Evolutionary conservation across 1,140 invertebrate genomes (phyloP).

Genomic region (Drosophila asahinai): DNA sequence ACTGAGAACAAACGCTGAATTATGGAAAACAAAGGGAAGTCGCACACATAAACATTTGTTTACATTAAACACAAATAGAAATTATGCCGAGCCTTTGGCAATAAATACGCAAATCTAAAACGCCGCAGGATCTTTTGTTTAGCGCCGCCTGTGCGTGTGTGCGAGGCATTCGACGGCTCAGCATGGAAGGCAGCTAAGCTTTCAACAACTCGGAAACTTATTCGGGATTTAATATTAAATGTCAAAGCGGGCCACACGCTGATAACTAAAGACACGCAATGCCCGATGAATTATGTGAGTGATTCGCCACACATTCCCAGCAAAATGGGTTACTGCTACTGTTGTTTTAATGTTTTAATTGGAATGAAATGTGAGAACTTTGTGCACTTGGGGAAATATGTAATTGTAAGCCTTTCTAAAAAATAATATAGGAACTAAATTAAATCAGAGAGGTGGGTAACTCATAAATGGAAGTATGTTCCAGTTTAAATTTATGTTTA

Average conservation of each 20-base stretch:
- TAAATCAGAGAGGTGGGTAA: neutral
- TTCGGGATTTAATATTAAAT: constrained; percentile 57
- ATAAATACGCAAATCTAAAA: constrained; percentile 77
- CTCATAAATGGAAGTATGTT: too few species aligned
- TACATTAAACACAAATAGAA: constrained; percentile 43
- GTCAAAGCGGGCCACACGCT: constrained; percentile 38
- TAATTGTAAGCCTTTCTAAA: too few species aligned
- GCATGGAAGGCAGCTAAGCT: constrained; percentile 55
- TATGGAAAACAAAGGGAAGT: constrained; percentile 53
- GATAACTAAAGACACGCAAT: constrained; percentile 24
- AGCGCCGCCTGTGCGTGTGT: constrained; percentile 31
- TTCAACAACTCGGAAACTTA: constrained; percentile 75
- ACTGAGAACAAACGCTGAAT: constrained; percentile 57
- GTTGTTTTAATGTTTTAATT: constrained; percentile 27
- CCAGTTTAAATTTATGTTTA: neutral
- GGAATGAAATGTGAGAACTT: constrained; percentile 7
- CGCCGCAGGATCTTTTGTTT: constrained; percentile 59
- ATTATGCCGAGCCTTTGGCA: constrained; percentile 45
- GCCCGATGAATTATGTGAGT: constrained; percentile 36
- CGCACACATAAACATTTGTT: constrained; percentile 55
- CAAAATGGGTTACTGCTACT: constrained; percentile 30
- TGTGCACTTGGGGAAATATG: neutral
- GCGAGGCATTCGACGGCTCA: constrained; percentile 25
- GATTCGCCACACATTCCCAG: constrained; percentile 42
- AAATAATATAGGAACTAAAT: neutral